These are phyloP conservation scores for Odocoileus virginianus DNA, from an alignment of 2,113 vertebrate species.

Conservation along the genomic window DNA sequence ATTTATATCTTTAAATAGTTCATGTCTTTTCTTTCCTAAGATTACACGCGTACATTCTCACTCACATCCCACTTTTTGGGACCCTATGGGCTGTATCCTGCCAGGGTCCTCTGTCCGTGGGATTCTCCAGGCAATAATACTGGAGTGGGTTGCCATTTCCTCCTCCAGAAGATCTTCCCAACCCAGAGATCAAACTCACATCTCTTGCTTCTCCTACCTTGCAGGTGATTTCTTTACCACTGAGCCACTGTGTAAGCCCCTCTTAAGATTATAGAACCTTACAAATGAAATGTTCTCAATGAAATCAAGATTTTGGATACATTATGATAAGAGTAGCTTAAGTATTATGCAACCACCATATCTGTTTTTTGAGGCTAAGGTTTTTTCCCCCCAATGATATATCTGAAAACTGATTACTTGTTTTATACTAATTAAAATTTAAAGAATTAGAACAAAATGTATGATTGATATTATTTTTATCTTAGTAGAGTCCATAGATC, in stretches of 20 bases:
- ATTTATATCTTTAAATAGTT: neutral
- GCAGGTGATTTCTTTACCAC: neutral
- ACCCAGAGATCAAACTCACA: neutral
- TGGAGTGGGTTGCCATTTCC: neutral
- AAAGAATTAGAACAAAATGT: neutral
- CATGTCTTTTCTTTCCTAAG: neutral
- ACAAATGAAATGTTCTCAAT: neutral
- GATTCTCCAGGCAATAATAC: neutral
- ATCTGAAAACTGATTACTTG: neutral
- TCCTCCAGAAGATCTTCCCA: neutral
- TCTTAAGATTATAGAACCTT: neutral
- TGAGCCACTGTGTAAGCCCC: neutral
- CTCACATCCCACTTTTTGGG: neutral
- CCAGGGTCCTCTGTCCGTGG: neutral
- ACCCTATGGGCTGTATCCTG: neutral
- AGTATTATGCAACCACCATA: neutral
- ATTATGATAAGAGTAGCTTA: neutral
- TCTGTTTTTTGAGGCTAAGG: neutral
- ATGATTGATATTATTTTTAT: neutral
- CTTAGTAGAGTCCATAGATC: neutral
- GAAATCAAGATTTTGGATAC: neutral
- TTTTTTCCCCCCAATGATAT: neutral
- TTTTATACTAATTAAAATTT: neutral
- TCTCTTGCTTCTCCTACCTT: neutral
- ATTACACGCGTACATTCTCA: neutral